Percentiles rank a stretch among this genome's conserved stretches.
These are phyloP conservation scores for Pteropus alecto DNA, from an alignment of 2,113 vertebrate genomes.

Conservation along the genomic window DNA sequence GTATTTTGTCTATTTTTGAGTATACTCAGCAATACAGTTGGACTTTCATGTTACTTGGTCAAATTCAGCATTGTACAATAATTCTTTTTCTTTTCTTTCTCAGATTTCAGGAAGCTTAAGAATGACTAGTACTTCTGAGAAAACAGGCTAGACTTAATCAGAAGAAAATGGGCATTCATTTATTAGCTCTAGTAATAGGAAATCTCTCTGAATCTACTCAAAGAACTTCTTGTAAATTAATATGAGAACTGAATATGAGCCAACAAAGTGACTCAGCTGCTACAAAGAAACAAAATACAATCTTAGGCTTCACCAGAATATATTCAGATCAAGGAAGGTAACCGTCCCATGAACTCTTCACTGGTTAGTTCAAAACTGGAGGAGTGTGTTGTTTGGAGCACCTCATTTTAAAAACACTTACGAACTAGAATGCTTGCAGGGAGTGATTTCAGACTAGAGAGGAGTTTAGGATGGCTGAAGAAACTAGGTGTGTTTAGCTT, in stretches of 20 bases:
- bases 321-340: slow-evolving; percentile 28
- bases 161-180: slow-evolving; percentile 54
- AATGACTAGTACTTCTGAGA: slow-evolving; percentile 60
- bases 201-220: slow-evolving; percentile 61
- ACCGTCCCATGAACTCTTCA: background rate
- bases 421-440: background rate
- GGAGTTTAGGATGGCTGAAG: slow-evolving; percentile 23
- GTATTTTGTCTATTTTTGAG: slow-evolving; percentile 13
- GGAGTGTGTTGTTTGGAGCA: background rate
- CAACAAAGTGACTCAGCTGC: slow-evolving; percentile 62
- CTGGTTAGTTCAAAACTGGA: slow-evolving; percentile 21
- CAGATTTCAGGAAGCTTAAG: slow-evolving; percentile 58
- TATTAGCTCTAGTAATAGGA: slow-evolving; percentile 57
- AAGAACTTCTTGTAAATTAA: slow-evolving; percentile 72
- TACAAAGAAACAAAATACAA: slow-evolving; percentile 60
- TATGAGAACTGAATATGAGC: slow-evolving; percentile 49
- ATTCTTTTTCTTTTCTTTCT: slow-evolving; percentile 55
- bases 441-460: slow-evolving; percentile 1
- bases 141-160: slow-evolving; percentile 50
- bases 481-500: slow-evolving; percentile 24
- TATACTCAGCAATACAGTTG: background rate
- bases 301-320: slow-evolving; percentile 49
- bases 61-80: slow-evolving; percentile 34
- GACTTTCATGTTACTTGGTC: slow-evolving; percentile 29
- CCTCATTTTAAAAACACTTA: slow-evolving; percentile 37